Base-by-base conservation (phyloP, 2,113 vertebrate genomes). In the Cryptomyrus ogoouensis region DNA sequence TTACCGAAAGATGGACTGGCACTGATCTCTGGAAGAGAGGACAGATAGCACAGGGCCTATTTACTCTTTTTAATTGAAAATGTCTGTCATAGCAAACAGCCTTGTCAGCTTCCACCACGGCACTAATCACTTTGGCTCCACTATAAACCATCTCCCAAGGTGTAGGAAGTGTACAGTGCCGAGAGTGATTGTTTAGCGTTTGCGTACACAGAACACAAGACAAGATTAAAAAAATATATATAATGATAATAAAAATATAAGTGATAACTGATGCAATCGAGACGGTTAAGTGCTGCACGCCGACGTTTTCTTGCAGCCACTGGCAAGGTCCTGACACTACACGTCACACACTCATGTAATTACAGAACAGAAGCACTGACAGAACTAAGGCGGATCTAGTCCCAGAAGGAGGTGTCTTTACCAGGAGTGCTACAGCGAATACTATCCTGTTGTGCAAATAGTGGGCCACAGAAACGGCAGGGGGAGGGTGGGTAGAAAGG, bases 21-120 rank as follows among this genome's bases (percentile, higher is more conserved):
- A 95, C 94, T 93, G 93, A 94, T 92, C 90, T 90, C 2, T 27
- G 90, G 58, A 19, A 92, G 92, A 92, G 89, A 91, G 91, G 93
- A 94, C 92, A 93, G 94, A 95, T 93, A 91, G 94, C 93, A 93
- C 93, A 92, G 91, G 91, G 94, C 93, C 94, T 95, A 96, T 96
- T 95, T 96, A 95, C 94, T 92, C 89, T 93, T 93, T 93, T 95
- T 96, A 96, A 96, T 95, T 95, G 95, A 93, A 96, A 95, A 94
- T 95, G 95, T 94, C 95, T 92, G 93, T 95, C 95, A 95, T 93
- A 91, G 90, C 90, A 92, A 62, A 84, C 42, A 87, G 66, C 56
- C 53, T 56, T 77, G 93, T 91, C 91, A 74, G 91, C 92, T 89
- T 89, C 92, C 80, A 92, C 88, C 91, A 91, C 58, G 90, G 91